A percentile compares a stretch with the other conserved stretches of the same genome.
phyloP scores from a whole-genome alignment of 2,888 invertebrate species.

The Aphidoletes aphidimyza region DNA sequence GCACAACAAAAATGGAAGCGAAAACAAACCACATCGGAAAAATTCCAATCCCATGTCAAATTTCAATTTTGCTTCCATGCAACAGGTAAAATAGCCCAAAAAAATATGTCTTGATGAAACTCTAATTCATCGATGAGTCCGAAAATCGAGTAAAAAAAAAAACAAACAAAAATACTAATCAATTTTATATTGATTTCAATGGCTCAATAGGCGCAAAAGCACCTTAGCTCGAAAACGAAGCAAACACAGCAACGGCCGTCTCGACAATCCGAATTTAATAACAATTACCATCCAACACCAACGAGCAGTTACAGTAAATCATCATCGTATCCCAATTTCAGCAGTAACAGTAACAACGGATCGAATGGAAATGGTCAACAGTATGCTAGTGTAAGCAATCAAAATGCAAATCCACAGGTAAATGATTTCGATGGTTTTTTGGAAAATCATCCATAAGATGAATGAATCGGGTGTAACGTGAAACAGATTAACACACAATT shows the following conservation, averaged over 20 bases:
- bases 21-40: slow-evolving; percentile 22
- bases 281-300: slow-evolving; percentile 6
- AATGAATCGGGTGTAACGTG: no score
- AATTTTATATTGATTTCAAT: not conserved
- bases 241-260: not conserved
- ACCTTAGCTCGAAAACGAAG: slow-evolving; percentile 31
- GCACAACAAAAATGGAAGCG: slow-evolving; percentile 28
- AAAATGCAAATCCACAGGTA: not conserved
- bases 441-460: no score
- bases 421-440: not conserved
- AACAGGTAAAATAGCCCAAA: slow-evolving; percentile 52
- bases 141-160: no score
- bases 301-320: slow-evolving; percentile 61
- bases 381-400: not conserved
- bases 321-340: slow-evolving; percentile 65
- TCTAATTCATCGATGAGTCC: no score
- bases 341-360: slow-evolving; percentile 56
- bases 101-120: no score
- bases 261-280: slow-evolving; percentile 24
- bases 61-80: slow-evolving; percentile 9
- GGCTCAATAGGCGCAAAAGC: not conserved
- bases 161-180: not conserved
- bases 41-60: slow-evolving; percentile 43
- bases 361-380: slow-evolving; percentile 47
- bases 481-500: not conserved